A percentile compares a stretch with the other conserved stretches of the same genome.
phyloP scores from a whole-genome alignment of 2,888 invertebrate species.

The Acanthopleura granulata region DNA sequence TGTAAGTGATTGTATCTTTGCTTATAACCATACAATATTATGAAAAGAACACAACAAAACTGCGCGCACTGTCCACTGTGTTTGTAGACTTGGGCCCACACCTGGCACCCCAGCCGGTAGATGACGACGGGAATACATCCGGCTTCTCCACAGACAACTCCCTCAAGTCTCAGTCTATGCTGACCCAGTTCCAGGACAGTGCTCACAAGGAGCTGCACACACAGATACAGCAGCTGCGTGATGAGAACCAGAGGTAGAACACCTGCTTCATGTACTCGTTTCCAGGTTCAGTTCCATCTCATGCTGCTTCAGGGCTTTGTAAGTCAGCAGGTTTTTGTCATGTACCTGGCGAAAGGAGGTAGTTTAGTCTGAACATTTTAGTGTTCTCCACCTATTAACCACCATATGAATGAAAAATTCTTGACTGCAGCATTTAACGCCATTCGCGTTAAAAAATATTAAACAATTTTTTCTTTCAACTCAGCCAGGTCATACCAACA shows the following conservation, averaged over 20 bases:
- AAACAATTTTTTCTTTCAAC: no score
- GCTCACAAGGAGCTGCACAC: constrained; percentile 45
- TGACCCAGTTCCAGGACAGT: constrained; percentile 33
- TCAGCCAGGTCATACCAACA: no score
- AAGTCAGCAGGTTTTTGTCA: no score
- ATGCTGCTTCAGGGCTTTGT: no score
- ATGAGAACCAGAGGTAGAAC: constrained; percentile 56
- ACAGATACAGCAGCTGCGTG: constrained; percentile 55
- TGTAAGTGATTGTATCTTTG: not conserved
- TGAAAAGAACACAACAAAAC: not conserved
- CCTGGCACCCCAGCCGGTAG: constrained; percentile 75
- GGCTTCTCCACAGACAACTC: constrained; percentile 74
- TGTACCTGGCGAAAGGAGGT: no score
- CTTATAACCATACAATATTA: not conserved
- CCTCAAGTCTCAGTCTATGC: constrained; percentile 39
- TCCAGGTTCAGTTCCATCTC: no score
- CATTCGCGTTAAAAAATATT: no score
- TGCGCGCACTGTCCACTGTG: not conserved
- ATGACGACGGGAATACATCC: constrained; percentile 76
- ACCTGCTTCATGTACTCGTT: no score
- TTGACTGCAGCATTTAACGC: no score
- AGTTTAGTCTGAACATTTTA: no score
- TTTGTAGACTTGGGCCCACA: constrained; percentile 86
- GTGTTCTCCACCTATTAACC: no score
- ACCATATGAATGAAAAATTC: no score